Percentiles rank a stretch among this genome's conserved stretches.
Evolutionary conservation across 2,888 invertebrate species (phyloP).

Genomic region (Pecten maximus): DNA sequence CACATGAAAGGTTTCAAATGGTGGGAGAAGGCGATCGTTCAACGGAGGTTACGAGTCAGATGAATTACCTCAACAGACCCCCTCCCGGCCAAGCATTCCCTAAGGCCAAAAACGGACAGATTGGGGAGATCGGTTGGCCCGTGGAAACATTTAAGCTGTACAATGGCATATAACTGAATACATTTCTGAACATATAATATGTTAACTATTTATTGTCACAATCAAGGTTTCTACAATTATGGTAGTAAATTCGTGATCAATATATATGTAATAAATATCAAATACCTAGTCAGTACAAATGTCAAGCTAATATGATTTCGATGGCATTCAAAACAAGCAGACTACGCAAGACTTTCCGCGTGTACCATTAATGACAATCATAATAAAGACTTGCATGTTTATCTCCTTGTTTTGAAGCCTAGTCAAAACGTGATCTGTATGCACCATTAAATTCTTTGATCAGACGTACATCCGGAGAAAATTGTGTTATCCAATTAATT

Average conservation of each 20-base stretch:
- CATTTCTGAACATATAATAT: too few species aligned
- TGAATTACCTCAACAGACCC: constrained; percentile 70
- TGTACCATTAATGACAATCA: background rate
- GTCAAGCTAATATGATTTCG: too few species aligned
- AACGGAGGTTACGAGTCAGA: constrained; percentile 70
- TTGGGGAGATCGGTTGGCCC: constrained; percentile 76
- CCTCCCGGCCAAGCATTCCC: constrained; percentile 71
- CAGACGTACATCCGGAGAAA: too few species aligned
- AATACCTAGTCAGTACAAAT: too few species aligned
- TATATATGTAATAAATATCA: too few species aligned
- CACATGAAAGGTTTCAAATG: constrained; percentile 63
- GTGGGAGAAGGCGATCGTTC: constrained; percentile 69
- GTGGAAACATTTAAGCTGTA: constrained; percentile 69
- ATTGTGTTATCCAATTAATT: too few species aligned
- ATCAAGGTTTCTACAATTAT: too few species aligned
- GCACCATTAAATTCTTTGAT: too few species aligned
- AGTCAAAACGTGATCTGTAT: too few species aligned
- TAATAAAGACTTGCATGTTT: background rate
- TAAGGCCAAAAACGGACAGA: constrained; percentile 72
- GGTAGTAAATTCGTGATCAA: too few species aligned
- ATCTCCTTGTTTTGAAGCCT: background rate
- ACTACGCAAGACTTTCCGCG: background rate
- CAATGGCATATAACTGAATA: constrained; percentile 67
- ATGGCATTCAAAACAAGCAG: background rate
- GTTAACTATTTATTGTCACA: too few species aligned